Percentiles rank a stretch among this genome's conserved stretches.
phyloP scores from a whole-genome alignment of 2,113 vertebrate species.

The Dermatemys mawii region DNA sequence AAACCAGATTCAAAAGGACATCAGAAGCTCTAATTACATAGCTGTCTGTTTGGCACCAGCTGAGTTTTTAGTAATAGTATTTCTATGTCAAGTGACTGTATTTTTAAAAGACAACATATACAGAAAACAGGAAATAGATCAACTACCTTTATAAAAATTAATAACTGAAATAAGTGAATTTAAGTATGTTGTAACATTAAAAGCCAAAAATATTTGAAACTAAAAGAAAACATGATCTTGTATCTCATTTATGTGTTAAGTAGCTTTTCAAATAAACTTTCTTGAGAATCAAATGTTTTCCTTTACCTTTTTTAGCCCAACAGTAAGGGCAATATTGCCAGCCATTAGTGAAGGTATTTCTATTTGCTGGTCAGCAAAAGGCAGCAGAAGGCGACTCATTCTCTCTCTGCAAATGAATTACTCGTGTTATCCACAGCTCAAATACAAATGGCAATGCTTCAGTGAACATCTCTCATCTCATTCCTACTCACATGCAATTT shows the following conservation, averaged over 20 bases:
- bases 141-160: neutral
- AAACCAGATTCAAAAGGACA: neutral
- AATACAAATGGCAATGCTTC: neutral
- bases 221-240: neutral
- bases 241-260: neutral
- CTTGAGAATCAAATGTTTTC: neutral
- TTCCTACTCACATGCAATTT: constrained; percentile 85
- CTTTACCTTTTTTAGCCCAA: constrained; percentile 93
- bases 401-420: constrained; percentile 84
- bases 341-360: constrained; percentile 91
- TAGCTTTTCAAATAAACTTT: neutral
- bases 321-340: constrained; percentile 95
- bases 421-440: constrained; percentile 4
- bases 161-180: neutral
- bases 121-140: neutral
- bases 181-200: neutral
- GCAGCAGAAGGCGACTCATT: constrained; percentile 93
- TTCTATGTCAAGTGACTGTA: neutral
- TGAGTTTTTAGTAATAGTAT: neutral
- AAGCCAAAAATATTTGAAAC: neutral
- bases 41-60: neutral
- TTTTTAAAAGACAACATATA: neutral
- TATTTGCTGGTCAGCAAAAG: constrained; percentile 95
- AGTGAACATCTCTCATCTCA: neutral
- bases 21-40: neutral